Evolutionary conservation across 2,113 vertebrate genomes (phyloP).

Genomic region (Alethe diademata): DNA sequence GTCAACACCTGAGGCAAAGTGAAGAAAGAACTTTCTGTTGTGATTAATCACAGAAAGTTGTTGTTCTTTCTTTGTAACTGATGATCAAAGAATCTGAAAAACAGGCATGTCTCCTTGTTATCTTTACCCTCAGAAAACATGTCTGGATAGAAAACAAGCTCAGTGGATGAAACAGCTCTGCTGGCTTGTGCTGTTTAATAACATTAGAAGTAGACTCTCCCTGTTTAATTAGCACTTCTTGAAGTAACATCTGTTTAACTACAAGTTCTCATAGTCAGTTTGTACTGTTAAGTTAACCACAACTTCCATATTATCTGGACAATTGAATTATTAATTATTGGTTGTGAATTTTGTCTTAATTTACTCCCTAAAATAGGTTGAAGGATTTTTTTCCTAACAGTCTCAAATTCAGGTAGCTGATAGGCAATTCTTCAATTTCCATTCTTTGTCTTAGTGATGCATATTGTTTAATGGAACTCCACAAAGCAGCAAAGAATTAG

Average conservation of each 20-base stretch:
- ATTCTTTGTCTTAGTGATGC: not conserved
- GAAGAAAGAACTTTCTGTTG: not conserved
- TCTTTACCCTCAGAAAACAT: not conserved
- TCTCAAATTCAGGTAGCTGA: not conserved
- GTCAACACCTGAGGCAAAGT: not conserved
- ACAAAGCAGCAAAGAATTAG: not conserved
- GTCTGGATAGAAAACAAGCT: not conserved
- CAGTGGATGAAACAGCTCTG: not conserved
- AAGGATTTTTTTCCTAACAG: not conserved
- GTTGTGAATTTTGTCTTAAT: not conserved
- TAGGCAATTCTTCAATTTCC: not conserved
- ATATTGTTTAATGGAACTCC: not conserved
- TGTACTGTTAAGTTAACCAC: not conserved
- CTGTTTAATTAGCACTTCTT: not conserved
- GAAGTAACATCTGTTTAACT: not conserved
- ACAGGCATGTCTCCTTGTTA: not conserved
- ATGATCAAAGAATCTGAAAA: conserved; percentile 28
- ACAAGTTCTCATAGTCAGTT: not conserved
- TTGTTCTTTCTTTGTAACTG: not conserved
- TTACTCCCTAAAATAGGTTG: not conserved
- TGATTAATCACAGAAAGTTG: not conserved
- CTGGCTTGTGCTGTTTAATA: not conserved
- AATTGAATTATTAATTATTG: not conserved
- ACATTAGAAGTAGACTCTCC: not conserved
- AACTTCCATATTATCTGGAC: not conserved